A percentile compares a stretch with the other conserved stretches of the same genome.
Conservation (phyloP, 1,140 invertebrate species). For the Drosophila rhopaloa region DNA sequence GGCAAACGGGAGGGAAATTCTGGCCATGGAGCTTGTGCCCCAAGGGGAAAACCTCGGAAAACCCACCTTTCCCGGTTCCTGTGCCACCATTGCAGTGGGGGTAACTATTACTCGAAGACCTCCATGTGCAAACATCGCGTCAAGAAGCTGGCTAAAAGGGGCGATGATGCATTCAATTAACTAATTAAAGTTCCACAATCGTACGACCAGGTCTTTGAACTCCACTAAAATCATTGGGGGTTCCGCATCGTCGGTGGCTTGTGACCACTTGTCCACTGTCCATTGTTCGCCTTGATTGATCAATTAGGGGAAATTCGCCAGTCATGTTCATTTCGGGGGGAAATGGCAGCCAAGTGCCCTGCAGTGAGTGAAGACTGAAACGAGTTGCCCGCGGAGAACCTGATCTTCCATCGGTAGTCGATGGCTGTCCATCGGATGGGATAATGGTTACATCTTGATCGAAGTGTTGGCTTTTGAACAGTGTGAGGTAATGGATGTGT, state of each 20-base stretch:
- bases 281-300: constrained; percentile 45
- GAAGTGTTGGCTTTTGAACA: background rate
- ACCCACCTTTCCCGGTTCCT: background rate
- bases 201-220: constrained; percentile 22
- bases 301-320: constrained; percentile 53
- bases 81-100: background rate
- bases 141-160: background rate
- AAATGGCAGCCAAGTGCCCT: constrained; percentile 15
- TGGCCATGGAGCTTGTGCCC: too few relatives aligned
- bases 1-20: background rate
- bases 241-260: background rate
- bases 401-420: background rate
- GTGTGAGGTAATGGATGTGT: background rate
- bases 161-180: background rate
- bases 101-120: background rate
- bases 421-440: background rate
- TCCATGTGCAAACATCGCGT: background rate
- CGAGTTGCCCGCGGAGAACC: constrained; percentile 16
- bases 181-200: constrained; percentile 6
- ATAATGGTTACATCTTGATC: constrained; percentile 27
- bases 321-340: constrained; percentile 10
- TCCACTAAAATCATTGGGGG: background rate
- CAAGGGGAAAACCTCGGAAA: background rate
- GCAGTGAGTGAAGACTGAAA: constrained; percentile 12
- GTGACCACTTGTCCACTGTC: constrained; percentile 6